phyloP scores from a whole-genome alignment of 2,797 vertebrate species.

The Dendrocincla tyrannina region DNA sequence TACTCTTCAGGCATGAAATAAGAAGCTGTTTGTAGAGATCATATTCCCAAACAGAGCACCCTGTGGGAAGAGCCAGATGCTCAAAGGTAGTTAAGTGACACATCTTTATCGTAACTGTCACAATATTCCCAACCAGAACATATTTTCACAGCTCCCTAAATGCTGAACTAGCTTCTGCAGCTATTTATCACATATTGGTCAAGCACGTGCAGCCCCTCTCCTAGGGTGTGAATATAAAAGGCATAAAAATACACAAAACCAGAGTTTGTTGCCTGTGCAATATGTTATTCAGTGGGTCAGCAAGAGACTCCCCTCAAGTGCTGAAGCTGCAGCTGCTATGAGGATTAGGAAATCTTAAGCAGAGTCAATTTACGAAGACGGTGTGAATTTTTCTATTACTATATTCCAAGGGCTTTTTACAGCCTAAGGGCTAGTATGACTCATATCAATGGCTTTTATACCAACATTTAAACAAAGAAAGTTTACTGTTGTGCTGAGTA shows the following conservation, averaged over 20 bases:
- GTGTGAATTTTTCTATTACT: background rate
- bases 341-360: slow-evolving; percentile 45
- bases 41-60: slow-evolving; percentile 25
- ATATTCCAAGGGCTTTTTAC: background rate
- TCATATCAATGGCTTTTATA: background rate
- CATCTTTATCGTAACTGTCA: slow-evolving; percentile 3
- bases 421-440: background rate
- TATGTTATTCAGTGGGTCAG: background rate
- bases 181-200: background rate
- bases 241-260: background rate
- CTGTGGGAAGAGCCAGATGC: slow-evolving; percentile 45
- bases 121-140: background rate
- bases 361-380: slow-evolving; percentile 3
- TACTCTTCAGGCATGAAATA: slow-evolving; percentile 5
- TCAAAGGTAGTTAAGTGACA: slow-evolving; percentile 2
- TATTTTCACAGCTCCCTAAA: background rate
- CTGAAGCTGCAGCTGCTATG: slow-evolving; percentile 17
- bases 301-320: background rate
- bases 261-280: background rate
- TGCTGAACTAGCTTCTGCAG: background rate
- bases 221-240: background rate
- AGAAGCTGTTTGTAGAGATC: slow-evolving; percentile 37
- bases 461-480: background rate
- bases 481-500: background rate
- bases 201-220: background rate